phyloP scores from a whole-genome alignment of 2,113 vertebrate species.

The Stigmatopora argus region DNA sequence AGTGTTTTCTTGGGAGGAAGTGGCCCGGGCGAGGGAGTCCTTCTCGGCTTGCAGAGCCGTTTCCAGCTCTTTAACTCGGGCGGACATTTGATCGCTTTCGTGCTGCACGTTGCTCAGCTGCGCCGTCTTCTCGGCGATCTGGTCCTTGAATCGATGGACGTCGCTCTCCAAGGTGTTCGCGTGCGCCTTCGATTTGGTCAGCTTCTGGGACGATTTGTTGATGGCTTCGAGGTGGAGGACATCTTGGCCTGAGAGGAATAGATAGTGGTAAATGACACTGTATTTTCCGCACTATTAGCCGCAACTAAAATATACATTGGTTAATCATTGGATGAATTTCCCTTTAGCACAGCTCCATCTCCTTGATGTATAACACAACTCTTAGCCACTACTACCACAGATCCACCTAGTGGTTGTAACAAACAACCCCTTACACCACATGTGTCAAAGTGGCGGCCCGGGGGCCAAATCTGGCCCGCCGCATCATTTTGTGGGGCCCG shows the following conservation, averaged over 20 bases:
- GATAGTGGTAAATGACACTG: background rate
- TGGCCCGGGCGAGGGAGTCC: slow-evolving; percentile 69
- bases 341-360: too few species aligned
- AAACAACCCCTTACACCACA: too few species aligned
- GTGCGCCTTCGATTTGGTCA: slow-evolving; percentile 74
- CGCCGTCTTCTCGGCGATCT: slow-evolving; percentile 76
- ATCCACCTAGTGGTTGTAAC: too few species aligned
- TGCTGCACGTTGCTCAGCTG: slow-evolving; percentile 76
- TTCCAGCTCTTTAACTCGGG: slow-evolving; percentile 75
- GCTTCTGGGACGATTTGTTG: slow-evolving; percentile 78
- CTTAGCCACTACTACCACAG: too few species aligned
- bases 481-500: too few species aligned
- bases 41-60: slow-evolving; percentile 70
- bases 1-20: slow-evolving; percentile 77
- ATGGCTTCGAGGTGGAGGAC: slow-evolving; percentile 69
- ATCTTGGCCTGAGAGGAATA: slow-evolving; percentile 62
- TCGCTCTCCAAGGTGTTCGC: slow-evolving; percentile 81
- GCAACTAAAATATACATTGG: too few species aligned
- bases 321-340: too few species aligned
- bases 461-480: too few species aligned
- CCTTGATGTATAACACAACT: too few species aligned
- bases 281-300: too few species aligned
- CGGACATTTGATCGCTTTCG: slow-evolving; percentile 71
- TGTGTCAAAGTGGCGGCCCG: too few species aligned
- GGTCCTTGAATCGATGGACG: slow-evolving; percentile 72